A percentile compares a stretch with the other conserved stretches of the same genome.
Evolutionary conservation across 2,888 invertebrate species (phyloP).

Genomic region (Cryptocephalus primarius): DNA sequence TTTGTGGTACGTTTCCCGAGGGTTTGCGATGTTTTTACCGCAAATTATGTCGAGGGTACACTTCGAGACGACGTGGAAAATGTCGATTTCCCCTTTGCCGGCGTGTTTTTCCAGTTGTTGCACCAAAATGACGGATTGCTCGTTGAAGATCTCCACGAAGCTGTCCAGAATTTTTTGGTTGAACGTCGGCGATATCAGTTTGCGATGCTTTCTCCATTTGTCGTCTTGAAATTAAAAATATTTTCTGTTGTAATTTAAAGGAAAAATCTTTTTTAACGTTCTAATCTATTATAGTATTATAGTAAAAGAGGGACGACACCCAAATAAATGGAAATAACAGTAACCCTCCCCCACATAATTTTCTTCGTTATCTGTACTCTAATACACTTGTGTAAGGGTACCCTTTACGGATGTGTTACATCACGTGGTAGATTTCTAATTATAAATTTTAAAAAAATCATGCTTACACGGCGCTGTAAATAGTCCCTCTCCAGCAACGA

Average conservation of each 20-base stretch:
- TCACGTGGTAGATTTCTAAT: no score
- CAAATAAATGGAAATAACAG: neutral
- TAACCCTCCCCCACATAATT: no score
- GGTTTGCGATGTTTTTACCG: constrained; percentile 33
- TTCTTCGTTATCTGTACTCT: no score
- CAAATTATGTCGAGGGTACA: constrained; percentile 54
- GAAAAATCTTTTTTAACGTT: neutral
- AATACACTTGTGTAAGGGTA: no score
- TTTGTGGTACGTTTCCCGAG: neutral
- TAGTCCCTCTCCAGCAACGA: constrained; percentile 18
- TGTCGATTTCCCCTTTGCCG: constrained; percentile 39
- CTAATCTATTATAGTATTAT: neutral
- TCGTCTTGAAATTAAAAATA: constrained; percentile 33
- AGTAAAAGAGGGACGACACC: neutral
- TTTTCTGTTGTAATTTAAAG: neutral
- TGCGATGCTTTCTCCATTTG: constrained; percentile 49
- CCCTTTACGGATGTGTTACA: no score
- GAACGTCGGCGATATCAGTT: constrained; percentile 52
- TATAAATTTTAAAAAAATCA: no score
- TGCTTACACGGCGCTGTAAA: constrained; percentile 18
- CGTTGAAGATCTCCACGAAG: constrained; percentile 50
- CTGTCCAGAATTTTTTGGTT: constrained; percentile 51
- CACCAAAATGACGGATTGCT: constrained; percentile 44
- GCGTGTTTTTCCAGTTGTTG: constrained; percentile 35
- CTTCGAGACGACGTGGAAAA: constrained; percentile 43